Percentiles rank a stretch among this genome's conserved stretches.
phyloP scores from a whole-genome alignment of 2,113 vertebrate genomes.

The Gambusia affinis region DNA sequence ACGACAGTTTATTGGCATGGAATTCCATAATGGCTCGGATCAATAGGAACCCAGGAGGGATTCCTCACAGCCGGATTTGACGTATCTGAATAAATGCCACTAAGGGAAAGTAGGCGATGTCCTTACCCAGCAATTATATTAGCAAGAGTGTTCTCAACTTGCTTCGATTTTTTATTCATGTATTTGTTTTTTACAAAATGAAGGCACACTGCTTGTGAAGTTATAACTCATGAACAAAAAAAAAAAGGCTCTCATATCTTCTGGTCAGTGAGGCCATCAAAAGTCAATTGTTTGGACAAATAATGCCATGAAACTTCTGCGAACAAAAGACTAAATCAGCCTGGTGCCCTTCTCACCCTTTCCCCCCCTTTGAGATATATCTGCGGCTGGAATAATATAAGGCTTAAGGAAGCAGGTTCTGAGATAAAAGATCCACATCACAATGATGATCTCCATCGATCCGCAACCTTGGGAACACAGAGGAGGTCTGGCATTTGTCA shows the following conservation, averaged over 20 bases:
- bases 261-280: conserved; percentile 26
- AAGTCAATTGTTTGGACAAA: conserved; percentile 47
- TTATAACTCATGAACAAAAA: conserved; percentile 16
- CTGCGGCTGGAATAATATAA: conserved; percentile 78
- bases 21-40: conserved; percentile 79
- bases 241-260: conserved; percentile 21
- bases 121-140: conserved; percentile 35
- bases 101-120: conserved; percentile 41
- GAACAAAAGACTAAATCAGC: conserved; percentile 68
- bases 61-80: conserved; percentile 72
- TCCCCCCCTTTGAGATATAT: conserved; percentile 68
- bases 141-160: conserved; percentile 42
- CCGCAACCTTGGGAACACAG: conserved; percentile 79
- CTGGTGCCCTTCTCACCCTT: conserved; percentile 51
- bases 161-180: too few relatives aligned
- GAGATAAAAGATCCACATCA: conserved; percentile 83
- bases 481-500: conserved; percentile 81
- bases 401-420: conserved; percentile 71
- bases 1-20: conserved; percentile 78
- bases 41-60: conserved; percentile 73
- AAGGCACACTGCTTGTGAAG: not conserved
- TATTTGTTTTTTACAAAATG: too few relatives aligned
- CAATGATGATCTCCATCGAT: conserved; percentile 85
- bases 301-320: conserved; percentile 40
- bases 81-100: conserved; percentile 71